Percentiles rank a stretch among this genome's conserved stretches.
Evolutionary conservation across 2,797 vertebrate genomes (phyloP).

Genomic region (Lepus oiostolus): DNA sequence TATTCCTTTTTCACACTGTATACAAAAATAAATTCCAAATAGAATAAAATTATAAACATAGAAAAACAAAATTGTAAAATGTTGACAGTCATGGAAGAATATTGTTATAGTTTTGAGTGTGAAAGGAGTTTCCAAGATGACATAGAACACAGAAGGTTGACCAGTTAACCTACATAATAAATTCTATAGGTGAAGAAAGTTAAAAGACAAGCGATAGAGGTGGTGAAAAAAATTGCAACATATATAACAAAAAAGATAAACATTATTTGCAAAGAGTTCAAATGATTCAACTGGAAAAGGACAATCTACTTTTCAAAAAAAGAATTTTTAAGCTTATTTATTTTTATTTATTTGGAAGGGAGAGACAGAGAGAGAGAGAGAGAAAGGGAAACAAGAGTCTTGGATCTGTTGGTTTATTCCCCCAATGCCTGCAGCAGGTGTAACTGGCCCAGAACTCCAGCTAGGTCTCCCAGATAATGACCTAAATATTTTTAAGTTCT

Average conservation of each 20-base stretch:
- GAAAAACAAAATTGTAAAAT: slow-evolving; percentile 51
- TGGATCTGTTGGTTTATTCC: too few relatives aligned
- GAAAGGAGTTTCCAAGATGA: slow-evolving; percentile 53
- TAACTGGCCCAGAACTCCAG: too few relatives aligned
- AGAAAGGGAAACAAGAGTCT: too few relatives aligned
- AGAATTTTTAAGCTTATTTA: too few relatives aligned
- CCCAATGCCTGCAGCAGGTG: too few relatives aligned
- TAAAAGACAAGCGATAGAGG: slow-evolving; percentile 17
- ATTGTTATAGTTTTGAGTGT: slow-evolving; percentile 32
- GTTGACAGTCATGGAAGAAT: not conserved
- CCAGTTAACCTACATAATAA: slow-evolving; percentile 16
- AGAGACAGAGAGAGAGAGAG: too few relatives aligned
- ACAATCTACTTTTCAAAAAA: not conserved
- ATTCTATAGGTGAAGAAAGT: slow-evolving; percentile 34
- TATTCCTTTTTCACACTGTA: not conserved
- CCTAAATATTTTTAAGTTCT: slow-evolving; percentile 56
- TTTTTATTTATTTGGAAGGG: too few relatives aligned
- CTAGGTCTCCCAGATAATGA: not conserved
- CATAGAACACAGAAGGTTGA: slow-evolving; percentile 31
- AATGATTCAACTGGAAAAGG: slow-evolving; percentile 24
- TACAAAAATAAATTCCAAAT: slow-evolving; percentile 58
- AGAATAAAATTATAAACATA: slow-evolving; percentile 54
- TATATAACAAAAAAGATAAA: not conserved
- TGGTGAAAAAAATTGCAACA: slow-evolving; percentile 13
- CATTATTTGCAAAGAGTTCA: slow-evolving; percentile 20